A percentile compares a stretch with the other conserved stretches of the same genome.
These are phyloP conservation scores for Osmoderma eremita DNA, from an alignment of 2,888 invertebrate genomes.

Conservation along the genomic window DNA sequence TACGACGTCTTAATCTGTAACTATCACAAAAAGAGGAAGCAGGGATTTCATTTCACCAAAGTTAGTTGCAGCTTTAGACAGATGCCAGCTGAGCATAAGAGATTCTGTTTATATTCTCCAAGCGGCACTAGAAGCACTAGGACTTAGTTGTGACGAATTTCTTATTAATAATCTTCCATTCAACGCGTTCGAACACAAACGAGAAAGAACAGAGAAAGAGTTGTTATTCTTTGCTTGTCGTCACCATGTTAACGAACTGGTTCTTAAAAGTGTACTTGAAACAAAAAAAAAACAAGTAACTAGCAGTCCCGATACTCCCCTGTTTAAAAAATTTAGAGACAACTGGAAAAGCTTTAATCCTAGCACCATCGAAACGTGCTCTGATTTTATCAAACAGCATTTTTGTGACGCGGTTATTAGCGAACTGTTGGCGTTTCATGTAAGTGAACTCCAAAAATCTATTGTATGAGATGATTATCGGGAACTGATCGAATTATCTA, in stretches of 20 bases:
- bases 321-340: constrained; percentile 9
- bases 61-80: constrained; percentile 18
- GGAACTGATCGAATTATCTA: constrained; percentile 12
- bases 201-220: not conserved
- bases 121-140: constrained; percentile 25
- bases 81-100: constrained; percentile 19
- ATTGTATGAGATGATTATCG: constrained; percentile 9
- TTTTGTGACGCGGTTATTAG: constrained; percentile 1
- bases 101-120: constrained; percentile 39
- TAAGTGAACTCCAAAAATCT: not conserved
- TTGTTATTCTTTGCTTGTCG: not conserved
- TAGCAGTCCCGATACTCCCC: constrained; percentile 47
- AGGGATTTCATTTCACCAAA: constrained; percentile 49
- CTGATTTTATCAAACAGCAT: constrained; percentile 1
- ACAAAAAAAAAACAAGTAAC: constrained; percentile 47
- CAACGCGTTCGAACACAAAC: constrained; percentile 44
- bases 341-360: constrained; percentile 12
- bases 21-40: constrained; percentile 36
- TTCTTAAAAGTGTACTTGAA: constrained; percentile 11
- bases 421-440: not conserved
- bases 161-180: not conserved
- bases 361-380: no score
- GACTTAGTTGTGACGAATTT: constrained; percentile 22
- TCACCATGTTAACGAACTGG: constrained; percentile 5
- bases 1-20: constrained; percentile 15